Evolutionary conservation across 2,888 invertebrate genomes (phyloP), one percentile per base, ranked within the genome.

Genomic region (Cynaeus angustus): DNA sequence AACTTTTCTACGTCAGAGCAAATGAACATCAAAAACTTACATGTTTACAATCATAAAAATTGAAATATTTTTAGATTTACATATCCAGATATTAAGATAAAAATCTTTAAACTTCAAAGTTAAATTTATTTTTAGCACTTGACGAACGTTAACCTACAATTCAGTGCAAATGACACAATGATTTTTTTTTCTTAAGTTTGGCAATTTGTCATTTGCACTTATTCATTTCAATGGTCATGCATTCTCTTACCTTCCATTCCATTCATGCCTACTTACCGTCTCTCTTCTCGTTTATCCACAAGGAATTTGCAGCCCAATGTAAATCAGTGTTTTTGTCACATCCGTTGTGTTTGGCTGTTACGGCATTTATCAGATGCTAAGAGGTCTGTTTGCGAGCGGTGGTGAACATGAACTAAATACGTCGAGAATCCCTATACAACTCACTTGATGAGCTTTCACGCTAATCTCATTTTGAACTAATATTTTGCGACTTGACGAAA

Each of bases 301-400:
- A 61, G 38, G 28, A 66, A 48, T 43, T 26, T 26, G 56, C 41
- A 12, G 28, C 33, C 13, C 61, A 53, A 68, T 37, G 64, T 43
- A 64, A 55, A 64, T 68, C 68, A 64, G 37, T 64, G 68, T 68
- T 68, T 62, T 64, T 64, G 68, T 64, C 64, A 68, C 64, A 41
- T 62, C 56, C 8, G 61, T 61, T 55, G 50, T 53, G 13, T 58
- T 45, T 45, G 37, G 33, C 45, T 66, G 43, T 66, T 33, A 45
- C n/a, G 48, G 28, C 48, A 45, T 61, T 41, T 64, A 41, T 64
- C 43, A 55, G 64, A 68, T 55, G 58, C 38, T 53, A 62, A 64
- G 64, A 55, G 64, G 68, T 64, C 56, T 68, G 62, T 46, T 68
- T 64, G 12, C 21, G 64, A 68, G 26, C 28, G 28, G 45, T 43